These are phyloP conservation scores for Stratiomys singularior DNA, from an alignment of 2,888 invertebrate genomes.

Conservation along the genomic window DNA sequence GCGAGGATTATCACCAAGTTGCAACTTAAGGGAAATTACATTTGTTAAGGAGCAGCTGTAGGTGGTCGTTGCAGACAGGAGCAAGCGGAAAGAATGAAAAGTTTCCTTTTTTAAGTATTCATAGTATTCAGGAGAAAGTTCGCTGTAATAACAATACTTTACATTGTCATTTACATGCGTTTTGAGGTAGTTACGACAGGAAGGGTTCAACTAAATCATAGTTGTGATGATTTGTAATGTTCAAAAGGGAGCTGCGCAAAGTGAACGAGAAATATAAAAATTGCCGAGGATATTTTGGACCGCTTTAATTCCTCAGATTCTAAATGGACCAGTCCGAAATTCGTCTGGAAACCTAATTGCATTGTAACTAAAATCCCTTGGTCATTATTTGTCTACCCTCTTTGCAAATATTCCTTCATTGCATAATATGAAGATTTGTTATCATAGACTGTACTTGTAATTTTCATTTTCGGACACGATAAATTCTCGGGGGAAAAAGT, in stretches of 20 bases:
- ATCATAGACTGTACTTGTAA: slow-evolving; percentile 31
- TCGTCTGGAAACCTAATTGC: not conserved
- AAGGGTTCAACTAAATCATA: too few species aligned
- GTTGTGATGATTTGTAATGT: too few species aligned
- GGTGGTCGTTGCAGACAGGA: not conserved
- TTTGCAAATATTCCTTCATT: not conserved
- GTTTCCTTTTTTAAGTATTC: slow-evolving; percentile 20
- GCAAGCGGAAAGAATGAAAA: not conserved
- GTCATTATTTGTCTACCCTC: too few species aligned
- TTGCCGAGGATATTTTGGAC: too few species aligned
- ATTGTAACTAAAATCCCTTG: too few species aligned
- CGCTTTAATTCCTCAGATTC: too few species aligned
- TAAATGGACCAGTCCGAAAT: not conserved
- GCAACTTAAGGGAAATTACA: not conserved
- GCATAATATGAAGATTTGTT: slow-evolving; percentile 38
- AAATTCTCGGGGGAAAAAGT: slow-evolving; percentile 1
- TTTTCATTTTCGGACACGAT: slow-evolving; percentile 25
- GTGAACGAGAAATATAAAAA: too few species aligned
- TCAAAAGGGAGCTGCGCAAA: too few species aligned
- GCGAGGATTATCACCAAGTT: not conserved
- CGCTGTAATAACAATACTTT: slow-evolving; percentile 22
- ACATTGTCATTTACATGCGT: slow-evolving; percentile 20
- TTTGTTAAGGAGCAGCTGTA: not conserved
- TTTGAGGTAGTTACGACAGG: not conserved
- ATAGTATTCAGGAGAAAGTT: slow-evolving; percentile 12